Conservation (phyloP, 1,140 invertebrate species). For the Zaprionus lachaisei region DNA sequence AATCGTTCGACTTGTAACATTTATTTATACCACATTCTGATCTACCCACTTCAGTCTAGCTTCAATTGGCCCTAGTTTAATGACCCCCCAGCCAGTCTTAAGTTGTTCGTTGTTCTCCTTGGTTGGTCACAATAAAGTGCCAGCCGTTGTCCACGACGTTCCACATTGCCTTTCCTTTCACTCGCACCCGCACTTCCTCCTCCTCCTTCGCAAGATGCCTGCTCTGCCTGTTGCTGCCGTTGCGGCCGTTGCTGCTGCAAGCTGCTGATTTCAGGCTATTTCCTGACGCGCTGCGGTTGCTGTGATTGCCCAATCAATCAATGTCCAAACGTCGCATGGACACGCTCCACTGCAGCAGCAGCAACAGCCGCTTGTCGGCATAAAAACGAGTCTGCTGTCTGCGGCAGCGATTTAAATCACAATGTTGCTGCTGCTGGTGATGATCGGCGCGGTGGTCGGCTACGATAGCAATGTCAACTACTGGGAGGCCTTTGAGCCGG, state of each 20-base stretch:
- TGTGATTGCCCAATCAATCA: constrained; percentile 40
- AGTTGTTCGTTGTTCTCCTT: constrained; percentile 48
- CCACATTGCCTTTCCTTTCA: constrained; percentile 54
- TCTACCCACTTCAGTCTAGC: constrained; percentile 25
- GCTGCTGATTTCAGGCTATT: constrained; percentile 23
- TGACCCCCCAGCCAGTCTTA: constrained; percentile 9
- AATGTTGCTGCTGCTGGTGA: constrained; percentile 47
- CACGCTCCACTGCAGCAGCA: constrained; percentile 28
- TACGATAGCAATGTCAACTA: constrained; percentile 67
- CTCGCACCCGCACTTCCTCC: constrained; percentile 63
- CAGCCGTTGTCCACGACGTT: constrained; percentile 4
- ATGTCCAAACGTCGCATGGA: constrained; percentile 41
- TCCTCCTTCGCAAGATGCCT: constrained; percentile 4
- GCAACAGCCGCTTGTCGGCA: constrained; percentile 2
- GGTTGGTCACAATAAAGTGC: constrained; percentile 52
- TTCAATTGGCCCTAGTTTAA: constrained; percentile 46
- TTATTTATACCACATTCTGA: constrained; percentile 6
- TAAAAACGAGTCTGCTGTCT: constrained; percentile 12
- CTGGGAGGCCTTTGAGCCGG: constrained; percentile 70
- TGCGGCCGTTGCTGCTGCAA: constrained; percentile 11
- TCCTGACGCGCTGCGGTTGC: constrained; percentile 63
- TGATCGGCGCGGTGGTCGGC: constrained; percentile 38
- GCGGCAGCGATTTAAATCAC: constrained; percentile 13
- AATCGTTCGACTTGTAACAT: constrained; percentile 3
- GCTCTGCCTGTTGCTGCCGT: constrained; percentile 1